Evolutionary conservation across 2,888 invertebrate genomes (phyloP).

Genomic region (Poecilobothrus nobilitatus): DNA sequence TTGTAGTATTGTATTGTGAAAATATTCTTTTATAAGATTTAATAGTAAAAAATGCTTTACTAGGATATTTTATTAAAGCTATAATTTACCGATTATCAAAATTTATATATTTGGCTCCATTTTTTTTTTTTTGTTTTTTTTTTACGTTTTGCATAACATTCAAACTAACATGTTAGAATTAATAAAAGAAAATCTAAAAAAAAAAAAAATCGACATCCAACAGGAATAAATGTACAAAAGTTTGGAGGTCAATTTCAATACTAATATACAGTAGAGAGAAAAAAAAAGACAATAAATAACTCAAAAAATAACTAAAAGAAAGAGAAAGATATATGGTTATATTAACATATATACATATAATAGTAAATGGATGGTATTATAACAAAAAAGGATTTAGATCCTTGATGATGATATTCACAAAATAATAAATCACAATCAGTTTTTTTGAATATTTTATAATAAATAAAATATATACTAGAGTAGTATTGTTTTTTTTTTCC

Average conservation of each 20-base stretch:
- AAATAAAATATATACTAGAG: too few species aligned
- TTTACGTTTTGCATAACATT: too few species aligned
- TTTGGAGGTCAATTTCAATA: background rate
- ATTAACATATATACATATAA: background rate
- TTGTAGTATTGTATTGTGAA: too few species aligned
- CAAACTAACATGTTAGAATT: too few species aligned
- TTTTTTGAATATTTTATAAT: too few species aligned
- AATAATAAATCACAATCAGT: constrained; percentile 3
- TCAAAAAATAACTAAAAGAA: background rate
- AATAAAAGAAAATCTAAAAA: background rate
- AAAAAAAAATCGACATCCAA: background rate
- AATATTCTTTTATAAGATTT: background rate
- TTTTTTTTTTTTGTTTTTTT: too few species aligned
- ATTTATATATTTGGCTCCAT: background rate
- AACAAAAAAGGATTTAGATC: background rate
- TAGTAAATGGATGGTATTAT: background rate
- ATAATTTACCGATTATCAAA: background rate
- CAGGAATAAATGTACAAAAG: background rate
- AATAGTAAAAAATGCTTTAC: background rate
- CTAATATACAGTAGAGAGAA: background rate
- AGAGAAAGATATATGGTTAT: too few species aligned
- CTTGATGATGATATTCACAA: background rate
- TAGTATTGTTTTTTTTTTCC: background rate
- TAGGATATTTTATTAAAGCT: background rate
- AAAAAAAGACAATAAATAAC: background rate